Conservation (phyloP, 2,797 vertebrate genomes). For the Carduelis carduelis region DNA sequence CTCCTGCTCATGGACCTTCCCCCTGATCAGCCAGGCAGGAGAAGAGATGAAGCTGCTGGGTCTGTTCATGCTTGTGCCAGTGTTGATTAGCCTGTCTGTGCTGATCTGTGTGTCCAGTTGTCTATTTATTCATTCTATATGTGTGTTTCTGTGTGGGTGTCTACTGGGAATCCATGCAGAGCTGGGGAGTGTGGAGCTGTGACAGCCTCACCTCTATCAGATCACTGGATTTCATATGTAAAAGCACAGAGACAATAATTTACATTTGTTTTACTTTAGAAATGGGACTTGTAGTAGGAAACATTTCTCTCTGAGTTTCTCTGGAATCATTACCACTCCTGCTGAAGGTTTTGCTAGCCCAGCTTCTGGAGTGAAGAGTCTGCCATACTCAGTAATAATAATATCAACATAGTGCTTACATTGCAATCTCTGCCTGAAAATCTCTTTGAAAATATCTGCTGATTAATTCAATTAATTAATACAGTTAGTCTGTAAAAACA, state of each 20-base stretch:
- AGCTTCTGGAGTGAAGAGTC: background rate
- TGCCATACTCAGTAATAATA: background rate
- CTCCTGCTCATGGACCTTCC: background rate
- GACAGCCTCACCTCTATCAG: background rate
- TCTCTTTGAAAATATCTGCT: slow-evolving; percentile 13
- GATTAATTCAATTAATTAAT: slow-evolving; percentile 52
- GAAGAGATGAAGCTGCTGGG: background rate
- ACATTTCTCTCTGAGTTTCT: background rate
- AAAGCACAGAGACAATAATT: background rate
- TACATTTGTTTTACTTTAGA: background rate
- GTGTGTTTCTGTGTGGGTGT: background rate
- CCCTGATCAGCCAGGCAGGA: background rate
- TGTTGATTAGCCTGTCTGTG: background rate
- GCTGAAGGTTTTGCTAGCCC: background rate
- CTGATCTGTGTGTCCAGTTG: background rate
- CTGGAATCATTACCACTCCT: background rate
- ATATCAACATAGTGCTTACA: background rate
- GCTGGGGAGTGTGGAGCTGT: fast-evolving
- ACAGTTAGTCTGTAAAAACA: slow-evolving; percentile 20
- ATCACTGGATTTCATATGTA: background rate
- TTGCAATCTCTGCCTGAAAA: background rate
- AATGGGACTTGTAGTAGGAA: background rate
- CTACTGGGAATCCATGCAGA: background rate
- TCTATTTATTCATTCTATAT: too few species aligned
- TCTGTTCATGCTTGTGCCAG: background rate